Conservation (phyloP, 2,797 vertebrate species). For the Neosalanx taihuensis region DNA sequence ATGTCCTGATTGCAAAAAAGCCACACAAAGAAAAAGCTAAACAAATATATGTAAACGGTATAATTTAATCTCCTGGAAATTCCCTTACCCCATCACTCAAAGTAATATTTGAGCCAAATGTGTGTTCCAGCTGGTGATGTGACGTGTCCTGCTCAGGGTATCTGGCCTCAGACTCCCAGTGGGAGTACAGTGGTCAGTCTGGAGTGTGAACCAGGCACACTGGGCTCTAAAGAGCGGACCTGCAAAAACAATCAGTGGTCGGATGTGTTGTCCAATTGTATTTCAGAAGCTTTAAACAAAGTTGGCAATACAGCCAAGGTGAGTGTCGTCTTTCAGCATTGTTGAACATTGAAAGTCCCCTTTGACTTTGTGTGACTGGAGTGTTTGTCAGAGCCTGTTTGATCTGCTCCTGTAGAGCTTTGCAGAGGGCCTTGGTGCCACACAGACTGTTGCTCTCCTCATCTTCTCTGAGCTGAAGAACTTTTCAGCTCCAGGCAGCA, state of each 20-base stretch:
- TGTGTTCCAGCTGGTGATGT: background rate
- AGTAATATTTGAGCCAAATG: background rate
- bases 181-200: constrained; percentile 36
- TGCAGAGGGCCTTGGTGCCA: constrained; percentile 60
- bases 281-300: constrained; percentile 39
- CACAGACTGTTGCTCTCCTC: constrained; percentile 23
- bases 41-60: too few species aligned
- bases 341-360: background rate
- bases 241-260: constrained; percentile 32
- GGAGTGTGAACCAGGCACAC: constrained; percentile 33
- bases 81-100: background rate
- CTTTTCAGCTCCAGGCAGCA: background rate
- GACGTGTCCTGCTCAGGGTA: constrained; percentile 3
- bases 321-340: constrained; percentile 23
- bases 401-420: constrained; percentile 54
- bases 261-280: constrained; percentile 36
- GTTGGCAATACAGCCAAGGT: constrained; percentile 53
- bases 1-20: too few species aligned
- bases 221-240: constrained; percentile 54
- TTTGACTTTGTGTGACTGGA: background rate
- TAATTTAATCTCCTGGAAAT: background rate
- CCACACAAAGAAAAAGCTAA: background rate
- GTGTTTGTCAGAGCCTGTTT: background rate
- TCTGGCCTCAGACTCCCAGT: constrained; percentile 65
- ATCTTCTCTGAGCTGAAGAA: constrained; percentile 68